Evolutionary conservation across 2,888 invertebrate species (phyloP), one percentile per base, ranked within the genome.

Genomic region (Uloborus plumipes): DNA sequence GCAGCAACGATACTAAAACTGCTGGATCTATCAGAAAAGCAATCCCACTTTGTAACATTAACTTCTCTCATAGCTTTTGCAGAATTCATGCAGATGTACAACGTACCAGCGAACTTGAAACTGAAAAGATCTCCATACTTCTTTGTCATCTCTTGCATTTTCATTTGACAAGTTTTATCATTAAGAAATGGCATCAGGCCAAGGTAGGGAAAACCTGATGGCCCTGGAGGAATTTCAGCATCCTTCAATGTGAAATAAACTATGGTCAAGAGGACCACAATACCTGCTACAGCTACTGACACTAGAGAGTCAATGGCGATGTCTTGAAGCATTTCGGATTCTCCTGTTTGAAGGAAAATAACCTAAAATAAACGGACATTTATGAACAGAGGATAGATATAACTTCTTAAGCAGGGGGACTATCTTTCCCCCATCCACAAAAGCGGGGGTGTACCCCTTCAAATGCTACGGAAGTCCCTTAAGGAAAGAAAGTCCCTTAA

Each of bases 81-180:
- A 20, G 65, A 50, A 16, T 16, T 16, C 20, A 65, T n/a, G 22
- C 22, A 15, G n/a, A 65, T 49, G 15, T 49, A 49, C 18, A 47
- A 47, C 18, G 16, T 47, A 16, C 65, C 65, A 16, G 50, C 20
- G 50, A 31, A 47, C 13, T 47, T 65, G 18, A 65, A 65, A 20
- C 65, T 65, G 50, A 65, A 65, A 11, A 65, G 9, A 20, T 65
- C 65, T n/a, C 65, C 65, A 14, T 65, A 65, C 49, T 49, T 49
- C 20, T 20, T 18, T 20, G 15, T 15, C 14, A 26, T 18, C 20
- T 47, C 49, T n/a, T 50, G 15, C n/a, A 65, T 11, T 39, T 49
- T 47, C 6, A 14, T 3, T 2, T 16, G n/a, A 26, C 14, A 26
- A 65, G 15, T 50, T 65, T 65, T 47, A 6, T 65, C 50, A 16